Evolutionary conservation across 2,888 invertebrate species (phyloP).

Genomic region (Lacanobia oleracea): DNA sequence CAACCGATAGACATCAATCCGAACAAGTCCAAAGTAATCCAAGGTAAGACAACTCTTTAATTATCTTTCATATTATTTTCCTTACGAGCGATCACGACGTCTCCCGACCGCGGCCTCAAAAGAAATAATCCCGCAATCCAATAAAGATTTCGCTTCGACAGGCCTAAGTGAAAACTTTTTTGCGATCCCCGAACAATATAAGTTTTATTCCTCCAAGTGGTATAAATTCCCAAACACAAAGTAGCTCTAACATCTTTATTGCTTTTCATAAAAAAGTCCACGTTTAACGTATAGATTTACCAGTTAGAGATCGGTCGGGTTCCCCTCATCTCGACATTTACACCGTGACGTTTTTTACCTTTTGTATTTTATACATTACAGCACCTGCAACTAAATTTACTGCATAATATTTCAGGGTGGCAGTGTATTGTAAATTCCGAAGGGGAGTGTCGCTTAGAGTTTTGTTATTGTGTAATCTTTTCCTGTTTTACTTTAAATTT

Average conservation of each 20-base stretch:
- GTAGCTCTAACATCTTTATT: constrained; percentile 90
- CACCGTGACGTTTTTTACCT: constrained; percentile 73
- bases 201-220: constrained; percentile 89
- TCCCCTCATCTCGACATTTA: constrained; percentile 70
- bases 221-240: constrained; percentile 90
- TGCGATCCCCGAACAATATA: constrained; percentile 88
- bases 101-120: constrained; percentile 75
- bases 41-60: constrained; percentile 55
- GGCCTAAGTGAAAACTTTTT: constrained; percentile 89
- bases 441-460: constrained; percentile 50
- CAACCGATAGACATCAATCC: constrained; percentile 16
- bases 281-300: constrained; percentile 84
- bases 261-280: constrained; percentile 89
- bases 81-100: constrained; percentile 73
- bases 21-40: constrained; percentile 26
- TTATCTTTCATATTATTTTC: constrained; percentile 77
- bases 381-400: constrained; percentile 68
- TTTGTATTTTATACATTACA: constrained; percentile 72
- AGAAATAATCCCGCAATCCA: constrained; percentile 87
- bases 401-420: constrained; percentile 65
- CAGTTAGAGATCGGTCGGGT: constrained; percentile 79
- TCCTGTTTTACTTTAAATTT: constrained; percentile 49
- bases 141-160: constrained; percentile 88
- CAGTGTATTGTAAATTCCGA: constrained; percentile 68
- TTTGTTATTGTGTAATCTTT: constrained; percentile 49